These are phyloP conservation scores for Synanthedon andrenaeformis DNA, from an alignment of 2,888 invertebrate genomes.

Conservation along the genomic window DNA sequence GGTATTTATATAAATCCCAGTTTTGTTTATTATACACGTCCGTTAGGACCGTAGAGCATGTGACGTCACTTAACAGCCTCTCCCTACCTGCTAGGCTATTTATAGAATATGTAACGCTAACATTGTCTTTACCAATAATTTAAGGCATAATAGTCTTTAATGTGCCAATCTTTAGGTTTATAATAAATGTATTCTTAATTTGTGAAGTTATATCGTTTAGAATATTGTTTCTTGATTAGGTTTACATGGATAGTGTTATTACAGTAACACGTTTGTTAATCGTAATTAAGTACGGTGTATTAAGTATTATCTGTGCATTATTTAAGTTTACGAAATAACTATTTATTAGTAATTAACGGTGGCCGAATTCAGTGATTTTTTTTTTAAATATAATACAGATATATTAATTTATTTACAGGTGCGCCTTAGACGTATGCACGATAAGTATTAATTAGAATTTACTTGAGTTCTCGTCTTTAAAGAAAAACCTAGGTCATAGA, in stretches of 20 bases:
- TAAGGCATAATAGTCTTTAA: not conserved
- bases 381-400: too few species aligned
- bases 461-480: too few species aligned
- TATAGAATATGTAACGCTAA: slow-evolving; percentile 1
- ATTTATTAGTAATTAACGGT: too few species aligned
- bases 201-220: not conserved
- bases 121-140: not conserved
- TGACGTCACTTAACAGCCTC: not conserved
- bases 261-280: not conserved
- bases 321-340: too few species aligned
- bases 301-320: not conserved
- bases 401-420: too few species aligned
- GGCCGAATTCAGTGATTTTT: too few species aligned
- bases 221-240: not conserved
- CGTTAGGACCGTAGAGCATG: not conserved
- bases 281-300: not conserved
- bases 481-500: too few species aligned
- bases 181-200: not conserved
- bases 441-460: too few species aligned
- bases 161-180: not conserved
- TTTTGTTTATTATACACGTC: not conserved
- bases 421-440: too few species aligned
- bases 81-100: slow-evolving; percentile 3
- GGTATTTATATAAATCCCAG: not conserved
- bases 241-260: not conserved